phyloP scores from a whole-genome alignment of 2,888 invertebrate genomes.

The Neuroscelio doddi region DNA sequence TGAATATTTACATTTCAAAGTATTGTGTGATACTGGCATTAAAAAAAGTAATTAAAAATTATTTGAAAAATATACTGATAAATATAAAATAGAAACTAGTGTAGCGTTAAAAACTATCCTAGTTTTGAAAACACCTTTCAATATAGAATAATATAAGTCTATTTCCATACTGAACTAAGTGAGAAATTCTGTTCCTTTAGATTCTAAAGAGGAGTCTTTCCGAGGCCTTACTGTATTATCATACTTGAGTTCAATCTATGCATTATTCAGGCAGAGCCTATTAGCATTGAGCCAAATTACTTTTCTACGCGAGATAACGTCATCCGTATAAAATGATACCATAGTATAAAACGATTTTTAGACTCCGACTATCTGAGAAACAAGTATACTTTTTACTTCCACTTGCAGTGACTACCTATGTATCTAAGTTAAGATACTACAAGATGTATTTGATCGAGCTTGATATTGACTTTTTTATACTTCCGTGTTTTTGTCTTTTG shows the following conservation, averaged over 20 bases:
- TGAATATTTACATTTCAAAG: conserved; percentile 3
- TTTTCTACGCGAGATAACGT: conserved; percentile 60
- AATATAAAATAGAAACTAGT: too few species aligned
- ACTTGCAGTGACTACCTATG: conserved; percentile 5
- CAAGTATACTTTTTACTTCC: conserved; percentile 22
- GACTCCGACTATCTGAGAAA: conserved; percentile 17
- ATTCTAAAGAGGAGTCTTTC: conserved; percentile 52
- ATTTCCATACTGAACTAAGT: conserved; percentile 63
- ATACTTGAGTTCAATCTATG: conserved; percentile 44
- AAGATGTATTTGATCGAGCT: conserved; percentile 24
- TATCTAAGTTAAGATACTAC: conserved; percentile 12
- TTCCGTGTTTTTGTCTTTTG: conserved; percentile 25
- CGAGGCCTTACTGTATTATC: conserved; percentile 48
- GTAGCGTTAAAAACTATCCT: too few species aligned
- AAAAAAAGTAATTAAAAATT: too few species aligned
- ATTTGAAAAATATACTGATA: too few species aligned
- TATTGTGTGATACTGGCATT: background rate
- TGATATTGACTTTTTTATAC: conserved; percentile 34
- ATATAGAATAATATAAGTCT: conserved; percentile 55
- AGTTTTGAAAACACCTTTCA: too few species aligned
- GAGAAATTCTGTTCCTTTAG: conserved; percentile 61
- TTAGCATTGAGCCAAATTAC: conserved; percentile 67
- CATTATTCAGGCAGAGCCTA: conserved; percentile 55
- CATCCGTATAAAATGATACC: conserved; percentile 56
- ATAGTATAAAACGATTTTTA: conserved; percentile 39